Evolutionary conservation across 2,888 invertebrate genomes (phyloP).

Genomic region (Amblyjoppa fuscipennis): DNA sequence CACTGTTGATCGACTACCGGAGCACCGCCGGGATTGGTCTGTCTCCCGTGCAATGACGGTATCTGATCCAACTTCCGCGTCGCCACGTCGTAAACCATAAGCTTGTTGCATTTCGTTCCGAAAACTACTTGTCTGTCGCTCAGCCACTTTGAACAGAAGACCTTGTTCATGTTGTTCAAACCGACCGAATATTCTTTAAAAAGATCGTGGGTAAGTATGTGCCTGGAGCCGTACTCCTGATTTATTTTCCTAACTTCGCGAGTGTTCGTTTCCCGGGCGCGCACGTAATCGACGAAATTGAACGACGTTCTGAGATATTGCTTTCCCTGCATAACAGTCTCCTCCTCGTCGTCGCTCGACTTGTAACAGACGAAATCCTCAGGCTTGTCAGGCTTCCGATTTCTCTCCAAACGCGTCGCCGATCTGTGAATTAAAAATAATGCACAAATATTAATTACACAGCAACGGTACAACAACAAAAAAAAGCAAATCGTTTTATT

Average conservation of each 20-base stretch:
- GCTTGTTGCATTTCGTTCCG: constrained; percentile 98
- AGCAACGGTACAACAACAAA: constrained; percentile 1
- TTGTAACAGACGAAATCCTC: constrained; percentile 96
- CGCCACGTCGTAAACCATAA: constrained; percentile 96
- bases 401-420: constrained; percentile 88
- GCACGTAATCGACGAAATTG: constrained; percentile 94
- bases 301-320: constrained; percentile 92
- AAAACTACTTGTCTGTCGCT: constrained; percentile 97
- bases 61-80: constrained; percentile 95
- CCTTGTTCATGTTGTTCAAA: constrained; percentile 95
- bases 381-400: constrained; percentile 93
- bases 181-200: constrained; percentile 94
- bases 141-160: constrained; percentile 98
- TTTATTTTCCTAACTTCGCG: constrained; percentile 91
- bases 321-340: constrained; percentile 90
- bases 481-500: neutral
- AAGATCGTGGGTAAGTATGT: constrained; percentile 96
- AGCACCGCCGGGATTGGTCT: constrained; percentile 86
- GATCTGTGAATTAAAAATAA: constrained; percentile 72
- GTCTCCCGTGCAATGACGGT: constrained; percentile 91
- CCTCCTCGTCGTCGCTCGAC: constrained; percentile 95
- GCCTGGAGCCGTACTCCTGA: constrained; percentile 93
- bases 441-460: constrained; percentile 1
- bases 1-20: constrained; percentile 90
- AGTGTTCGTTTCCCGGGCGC: constrained; percentile 91